A percentile compares a stretch with the other conserved stretches of the same genome.
These are phyloP conservation scores for Elgonia sp. DNA, from an alignment of 2,888 invertebrate species.

Conservation along the genomic window DNA sequence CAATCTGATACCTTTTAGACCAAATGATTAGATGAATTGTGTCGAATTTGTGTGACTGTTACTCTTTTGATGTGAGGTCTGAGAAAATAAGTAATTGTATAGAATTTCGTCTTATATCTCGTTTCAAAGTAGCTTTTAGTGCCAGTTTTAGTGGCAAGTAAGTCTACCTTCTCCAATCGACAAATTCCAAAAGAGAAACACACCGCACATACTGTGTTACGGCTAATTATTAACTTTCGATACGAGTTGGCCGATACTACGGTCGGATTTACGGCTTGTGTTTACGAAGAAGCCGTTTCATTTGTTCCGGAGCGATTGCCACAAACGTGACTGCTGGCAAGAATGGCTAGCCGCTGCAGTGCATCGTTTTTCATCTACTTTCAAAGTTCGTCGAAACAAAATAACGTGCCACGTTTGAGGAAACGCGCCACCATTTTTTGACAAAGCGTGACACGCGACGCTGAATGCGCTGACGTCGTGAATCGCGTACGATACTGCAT, in stretches of 20 bases:
- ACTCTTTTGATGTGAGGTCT: too few relatives aligned
- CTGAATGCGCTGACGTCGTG: conserved; percentile 49
- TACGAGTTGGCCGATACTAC: conserved; percentile 71
- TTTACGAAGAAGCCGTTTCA: conserved; percentile 73
- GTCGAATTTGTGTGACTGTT: too few relatives aligned
- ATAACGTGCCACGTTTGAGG: conserved; percentile 62
- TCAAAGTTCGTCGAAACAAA: conserved; percentile 73
- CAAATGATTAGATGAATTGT: too few relatives aligned
- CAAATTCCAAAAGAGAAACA: conserved; percentile 69
- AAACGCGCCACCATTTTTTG: conserved; percentile 63
- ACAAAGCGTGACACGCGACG: conserved; percentile 64
- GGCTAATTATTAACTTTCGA: conserved; percentile 76
- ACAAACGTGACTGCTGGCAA: conserved; percentile 74
- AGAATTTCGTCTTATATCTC: conserved; percentile 27
- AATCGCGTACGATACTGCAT: conserved; percentile 56
- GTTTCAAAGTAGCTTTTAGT: conserved; percentile 47
- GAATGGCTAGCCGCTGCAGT: conserved; percentile 62
- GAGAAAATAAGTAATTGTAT: neutral
- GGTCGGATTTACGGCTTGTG: conserved; percentile 73
- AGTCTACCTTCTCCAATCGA: conserved; percentile 48
- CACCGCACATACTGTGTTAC: conserved; percentile 62
- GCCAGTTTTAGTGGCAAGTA: conserved; percentile 24
- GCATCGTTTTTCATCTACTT: conserved; percentile 74
- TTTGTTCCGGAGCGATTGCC: conserved; percentile 71
- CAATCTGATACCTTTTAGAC: too few relatives aligned